Evolutionary conservation across 2,797 vertebrate genomes (phyloP).

Genomic region (Pteropus rufus): DNA sequence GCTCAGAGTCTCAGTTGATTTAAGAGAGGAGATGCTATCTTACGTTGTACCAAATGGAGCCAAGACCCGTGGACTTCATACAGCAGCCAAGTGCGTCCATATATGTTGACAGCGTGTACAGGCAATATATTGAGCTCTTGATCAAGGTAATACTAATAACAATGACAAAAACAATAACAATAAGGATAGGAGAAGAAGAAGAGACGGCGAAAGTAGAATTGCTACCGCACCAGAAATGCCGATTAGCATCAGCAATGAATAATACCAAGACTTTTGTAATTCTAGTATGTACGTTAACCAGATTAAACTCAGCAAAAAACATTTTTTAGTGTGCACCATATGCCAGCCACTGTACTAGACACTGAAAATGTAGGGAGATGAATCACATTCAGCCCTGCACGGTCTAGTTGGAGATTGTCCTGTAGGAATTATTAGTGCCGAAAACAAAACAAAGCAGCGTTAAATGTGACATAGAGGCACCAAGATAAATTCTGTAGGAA

Average conservation of each 20-base stretch:
- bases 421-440: not conserved
- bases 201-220: not conserved
- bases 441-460: not conserved
- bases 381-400: not conserved
- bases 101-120: slow-evolving; percentile 1
- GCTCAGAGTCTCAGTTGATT: slow-evolving; percentile 61
- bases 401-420: not conserved
- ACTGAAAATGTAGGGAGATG: not conserved
- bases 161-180: not conserved
- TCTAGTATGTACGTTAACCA: not conserved
- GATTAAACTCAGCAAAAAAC: not conserved
- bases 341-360: not conserved
- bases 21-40: slow-evolving; percentile 69
- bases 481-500: not conserved
- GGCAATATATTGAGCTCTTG: slow-evolving; percentile 59
- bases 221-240: slow-evolving; percentile 29
- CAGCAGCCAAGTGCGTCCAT: not conserved
- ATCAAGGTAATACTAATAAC: slow-evolving; percentile 48
- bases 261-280: not conserved
- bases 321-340: not conserved
- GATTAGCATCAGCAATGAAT: slow-evolving; percentile 52
- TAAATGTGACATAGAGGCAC: not conserved
- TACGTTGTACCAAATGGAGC: slow-evolving; percentile 43
- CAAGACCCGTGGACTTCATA: slow-evolving; percentile 12
- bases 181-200: not conserved